These are phyloP conservation scores for Zhengitettix transpicula DNA, from an alignment of 2,888 invertebrate species.

Conservation along the genomic window DNA sequence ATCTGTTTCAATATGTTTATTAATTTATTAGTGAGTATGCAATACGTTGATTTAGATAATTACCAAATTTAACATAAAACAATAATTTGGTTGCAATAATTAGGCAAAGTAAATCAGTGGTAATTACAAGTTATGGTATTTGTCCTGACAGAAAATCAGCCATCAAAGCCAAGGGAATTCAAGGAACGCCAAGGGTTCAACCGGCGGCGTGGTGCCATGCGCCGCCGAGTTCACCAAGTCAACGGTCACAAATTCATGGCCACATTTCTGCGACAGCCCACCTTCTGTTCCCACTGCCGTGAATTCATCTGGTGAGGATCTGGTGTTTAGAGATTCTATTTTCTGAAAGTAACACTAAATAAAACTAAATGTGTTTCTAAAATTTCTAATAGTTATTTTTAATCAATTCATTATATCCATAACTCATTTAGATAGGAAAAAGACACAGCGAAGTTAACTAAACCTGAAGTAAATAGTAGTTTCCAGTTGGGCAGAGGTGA, in stretches of 20 bases:
- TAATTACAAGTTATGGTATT: background rate
- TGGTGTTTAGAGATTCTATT: too few relatives aligned
- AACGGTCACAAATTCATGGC: conserved; percentile 99
- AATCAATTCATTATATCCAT: too few relatives aligned
- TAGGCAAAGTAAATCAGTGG: background rate
- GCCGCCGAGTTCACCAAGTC: conserved; percentile 90
- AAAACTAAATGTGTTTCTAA: too few relatives aligned
- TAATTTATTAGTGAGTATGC: too few relatives aligned
- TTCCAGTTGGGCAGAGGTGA: too few relatives aligned
- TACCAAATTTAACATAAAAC: background rate
- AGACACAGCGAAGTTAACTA: too few relatives aligned
- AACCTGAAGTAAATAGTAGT: too few relatives aligned
- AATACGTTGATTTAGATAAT: background rate
- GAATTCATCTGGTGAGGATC: conserved; percentile 84
- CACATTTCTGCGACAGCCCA: conserved; percentile 93
- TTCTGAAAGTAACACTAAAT: too few relatives aligned
- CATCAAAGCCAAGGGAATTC: conserved; percentile 61
- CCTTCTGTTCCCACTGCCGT: conserved; percentile 98
- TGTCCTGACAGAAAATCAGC: conserved; percentile 29
- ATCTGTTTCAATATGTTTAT: too few relatives aligned
- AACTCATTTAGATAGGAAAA: too few relatives aligned
- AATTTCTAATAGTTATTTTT: too few relatives aligned
- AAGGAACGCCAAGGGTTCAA: conserved; percentile 90
- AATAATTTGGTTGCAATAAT: background rate
- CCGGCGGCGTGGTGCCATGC: conserved; percentile 92